Evolutionary conservation across 2,797 vertebrate species (phyloP), one percentile per base, ranked within the genome.

Genomic region (Enteromius mattozi): DNA sequence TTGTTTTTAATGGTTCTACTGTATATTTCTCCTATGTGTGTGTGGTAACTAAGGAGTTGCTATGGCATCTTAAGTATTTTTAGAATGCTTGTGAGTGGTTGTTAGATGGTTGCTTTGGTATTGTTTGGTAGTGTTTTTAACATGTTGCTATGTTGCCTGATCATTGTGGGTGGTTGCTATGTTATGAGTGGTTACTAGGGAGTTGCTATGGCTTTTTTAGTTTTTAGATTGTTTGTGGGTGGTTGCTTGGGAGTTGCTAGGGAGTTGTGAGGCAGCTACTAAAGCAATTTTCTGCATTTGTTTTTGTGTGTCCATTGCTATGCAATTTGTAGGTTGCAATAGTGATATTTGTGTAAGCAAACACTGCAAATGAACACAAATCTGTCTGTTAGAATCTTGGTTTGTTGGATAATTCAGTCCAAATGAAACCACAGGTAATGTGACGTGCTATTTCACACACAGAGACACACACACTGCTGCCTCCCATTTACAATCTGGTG

Each of bases 381-480:
- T 30, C 72, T 35, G 17, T 54, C 27, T 33, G 6, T 49, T 30
- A 27, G 16, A 72, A 19, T 30, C 27, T 14, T 54, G 27, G 1
- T 54, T 75, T 35, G 27, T 13, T 33, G 30, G 27, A 35, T 75
- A 75, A 75, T 56, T 75, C 72, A n/a, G 47, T 54, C 17, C 30
- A 21, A 76, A 76, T 56, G 19, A n/a, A 54, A 21, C 19, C 72
- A 56, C 33, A 10, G 35, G 47, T 37, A 7, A 54, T 75, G 35
- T n/a, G 30, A 35, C 21, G 71, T 33, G 47, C 30, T 75, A 7
- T 30, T 59, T 63, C 6, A 12, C 2, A 21, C 51, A 21, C 86
- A 86, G 84, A 54, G 80, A 66, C 83, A 78, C 85, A 78, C 82
- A 77, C 85, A 74, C 47, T 7, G n/a, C 66, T 37, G 16, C n/a